These are phyloP conservation scores for Drosophila oshimai DNA, from an alignment of 1,140 invertebrate species.

Conservation along the genomic window DNA sequence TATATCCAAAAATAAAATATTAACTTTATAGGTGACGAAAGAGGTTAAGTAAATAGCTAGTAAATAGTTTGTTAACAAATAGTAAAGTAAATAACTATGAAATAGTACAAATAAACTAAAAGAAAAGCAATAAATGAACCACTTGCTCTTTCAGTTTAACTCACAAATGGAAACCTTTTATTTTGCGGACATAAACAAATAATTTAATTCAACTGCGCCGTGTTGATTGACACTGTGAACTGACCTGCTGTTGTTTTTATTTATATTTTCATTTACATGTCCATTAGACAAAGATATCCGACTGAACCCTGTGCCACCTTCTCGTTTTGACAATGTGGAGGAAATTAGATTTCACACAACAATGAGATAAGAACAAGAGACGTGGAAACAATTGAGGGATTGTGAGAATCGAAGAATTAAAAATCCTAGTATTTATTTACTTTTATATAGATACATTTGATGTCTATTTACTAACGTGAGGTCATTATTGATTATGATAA, in stretches of 20 bases:
- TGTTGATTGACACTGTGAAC: conserved; percentile 23
- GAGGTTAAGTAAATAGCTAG: too few relatives aligned
- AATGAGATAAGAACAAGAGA: conserved; percentile 19
- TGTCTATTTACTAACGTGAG: too few relatives aligned
- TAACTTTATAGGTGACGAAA: too few relatives aligned
- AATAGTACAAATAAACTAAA: not conserved
- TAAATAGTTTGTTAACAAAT: too few relatives aligned
- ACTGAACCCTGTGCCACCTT: not conserved
- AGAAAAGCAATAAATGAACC: not conserved
- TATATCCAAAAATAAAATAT: not conserved
- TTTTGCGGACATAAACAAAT: conserved; percentile 25
- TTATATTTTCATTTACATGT: not conserved
- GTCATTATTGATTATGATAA: too few relatives aligned
- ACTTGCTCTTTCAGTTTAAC: not conserved
- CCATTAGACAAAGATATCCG: not conserved
- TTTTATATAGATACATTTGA: too few relatives aligned
- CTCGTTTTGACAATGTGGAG: conserved; percentile 27
- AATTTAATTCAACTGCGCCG: conserved; percentile 27
- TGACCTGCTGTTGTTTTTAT: conserved; percentile 13
- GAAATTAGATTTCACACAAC: conserved; percentile 66
- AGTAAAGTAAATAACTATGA: too few relatives aligned
- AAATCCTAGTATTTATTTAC: too few relatives aligned
- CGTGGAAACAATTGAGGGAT: not conserved
- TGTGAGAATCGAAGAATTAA: not conserved
- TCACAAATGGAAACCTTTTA: not conserved